Evolutionary conservation across 2,113 vertebrate species (phyloP), one percentile per base, ranked within the genome.

Genomic region (Notechis scutatus): DNA sequence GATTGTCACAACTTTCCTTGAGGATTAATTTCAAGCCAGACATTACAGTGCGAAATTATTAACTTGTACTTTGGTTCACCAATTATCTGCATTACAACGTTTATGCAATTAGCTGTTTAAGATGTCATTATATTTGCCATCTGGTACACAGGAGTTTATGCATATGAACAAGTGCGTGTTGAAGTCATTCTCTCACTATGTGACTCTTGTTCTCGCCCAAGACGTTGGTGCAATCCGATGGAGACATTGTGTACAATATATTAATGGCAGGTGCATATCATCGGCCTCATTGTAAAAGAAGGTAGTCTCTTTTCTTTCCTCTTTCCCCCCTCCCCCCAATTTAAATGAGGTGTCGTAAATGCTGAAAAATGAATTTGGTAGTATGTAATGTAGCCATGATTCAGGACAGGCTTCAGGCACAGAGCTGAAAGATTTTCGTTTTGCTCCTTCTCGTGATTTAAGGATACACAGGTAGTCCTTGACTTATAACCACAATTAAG

Each of bases 81-180:
- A 98, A 98, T 98, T 98, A 98, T 98, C 97, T 98, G 97, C 96
- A 97, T 98, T 98, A 97, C 97, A 98, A 98, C 97, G 97, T 98
- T 98, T 98, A 98, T 97, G 98, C 97, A 98, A 98, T 98, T 98
- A 98, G 97, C 97, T 97, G 97, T 97, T 98, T 97, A 98, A 97
- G 97, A 98, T 98, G 97, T 98, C 98, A 98, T 98, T 98, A 98
- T 97, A 98, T 98, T 98, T 98, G 97, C 98, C 98, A 98, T 98
- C 98, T 98, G 97, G 98, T 97, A 98, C 97, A 97, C 98, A 97
- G 97, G 97, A 98, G 97, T 98, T 97, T 97, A 97, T 98, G 97
- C 97, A 97, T 98, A 97, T 97, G 97, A 98, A 97, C 97, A 96
- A 97, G 97, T 97, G 97, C 96, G 96, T 97, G 97, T 95, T 97